Evolutionary conservation across 2,888 invertebrate species (phyloP).

Genomic region (Lydus trimaculatus): DNA sequence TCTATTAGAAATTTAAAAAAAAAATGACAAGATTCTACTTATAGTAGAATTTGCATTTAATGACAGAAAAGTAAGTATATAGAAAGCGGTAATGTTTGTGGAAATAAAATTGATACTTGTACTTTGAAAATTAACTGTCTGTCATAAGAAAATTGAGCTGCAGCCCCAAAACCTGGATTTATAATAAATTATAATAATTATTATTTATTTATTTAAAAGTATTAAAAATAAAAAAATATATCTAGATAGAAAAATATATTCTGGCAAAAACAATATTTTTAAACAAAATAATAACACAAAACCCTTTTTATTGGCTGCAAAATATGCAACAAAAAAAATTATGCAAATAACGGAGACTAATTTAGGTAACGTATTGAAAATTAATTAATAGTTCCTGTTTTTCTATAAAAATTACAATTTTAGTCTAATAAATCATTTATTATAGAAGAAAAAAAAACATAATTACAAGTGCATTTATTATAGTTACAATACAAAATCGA

Average conservation of each 20-base stretch:
- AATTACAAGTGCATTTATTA: background rate
- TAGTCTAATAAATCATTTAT: background rate
- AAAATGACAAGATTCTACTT: background rate
- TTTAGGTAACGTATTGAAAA: constrained; percentile 33
- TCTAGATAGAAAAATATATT: background rate
- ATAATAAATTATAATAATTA: background rate
- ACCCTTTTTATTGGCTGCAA: constrained; percentile 23
- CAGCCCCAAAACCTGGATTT: background rate
- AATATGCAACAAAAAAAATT: constrained; percentile 19
- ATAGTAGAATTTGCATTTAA: background rate
- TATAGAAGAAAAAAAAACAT: background rate
- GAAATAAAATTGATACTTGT: background rate
- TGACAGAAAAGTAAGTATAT: background rate
- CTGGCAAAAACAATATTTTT: background rate
- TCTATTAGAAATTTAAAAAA: background rate
- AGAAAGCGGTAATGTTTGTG: background rate
- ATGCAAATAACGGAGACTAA: constrained; percentile 26
- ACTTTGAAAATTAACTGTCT: background rate
- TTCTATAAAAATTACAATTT: background rate
- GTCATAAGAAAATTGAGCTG: constrained; percentile 1
- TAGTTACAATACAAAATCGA: background rate
- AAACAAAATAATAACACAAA: background rate
- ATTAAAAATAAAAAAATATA: background rate
- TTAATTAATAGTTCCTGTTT: constrained; percentile 27
- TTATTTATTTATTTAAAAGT: background rate